These are phyloP conservation scores for Astreopora myriophthalma DNA, from an alignment of 64 coral and sea anemone genomes.

Conservation along the genomic window DNA sequence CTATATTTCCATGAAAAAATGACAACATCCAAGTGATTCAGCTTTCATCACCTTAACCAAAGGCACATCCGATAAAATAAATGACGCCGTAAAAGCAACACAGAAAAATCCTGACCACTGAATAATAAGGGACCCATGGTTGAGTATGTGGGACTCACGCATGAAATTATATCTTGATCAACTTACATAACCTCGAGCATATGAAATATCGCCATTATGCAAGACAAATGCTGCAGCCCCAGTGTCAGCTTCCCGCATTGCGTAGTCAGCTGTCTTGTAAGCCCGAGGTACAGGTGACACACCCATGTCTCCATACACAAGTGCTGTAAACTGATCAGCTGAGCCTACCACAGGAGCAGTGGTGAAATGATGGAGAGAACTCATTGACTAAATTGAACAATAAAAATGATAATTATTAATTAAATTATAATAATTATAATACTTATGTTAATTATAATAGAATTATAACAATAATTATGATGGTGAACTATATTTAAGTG, in stretches of 20 bases:
- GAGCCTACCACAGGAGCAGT: conserved; percentile 60
- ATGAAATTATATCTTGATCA: neutral
- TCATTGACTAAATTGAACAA: conserved; percentile 71
- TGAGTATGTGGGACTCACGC: no score
- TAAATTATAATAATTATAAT: neutral
- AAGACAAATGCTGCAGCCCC: conserved; percentile 67
- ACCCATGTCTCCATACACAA: conserved; percentile 94
- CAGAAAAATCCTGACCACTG: no score
- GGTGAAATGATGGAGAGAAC: conserved; percentile 52
- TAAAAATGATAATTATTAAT: no score
- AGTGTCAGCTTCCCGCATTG: conserved; percentile 49
- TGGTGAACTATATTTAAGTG: no score
- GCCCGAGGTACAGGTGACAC: conserved; percentile 63
- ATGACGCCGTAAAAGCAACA: no score
- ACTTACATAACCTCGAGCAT: conserved; percentile 87
- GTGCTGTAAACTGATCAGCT: conserved; percentile 66
- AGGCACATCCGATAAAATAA: no score
- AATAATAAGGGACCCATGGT: no score
- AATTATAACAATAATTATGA: no score
- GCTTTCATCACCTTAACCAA: no score
- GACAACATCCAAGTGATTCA: no score
- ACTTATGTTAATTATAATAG: no score
- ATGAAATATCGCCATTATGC: conserved; percentile 84
- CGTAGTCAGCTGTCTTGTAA: conserved; percentile 67
- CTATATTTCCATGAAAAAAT: no score